Base-by-base conservation (phyloP, 2,888 invertebrate species). In the Osedax fenrisi region DNA sequence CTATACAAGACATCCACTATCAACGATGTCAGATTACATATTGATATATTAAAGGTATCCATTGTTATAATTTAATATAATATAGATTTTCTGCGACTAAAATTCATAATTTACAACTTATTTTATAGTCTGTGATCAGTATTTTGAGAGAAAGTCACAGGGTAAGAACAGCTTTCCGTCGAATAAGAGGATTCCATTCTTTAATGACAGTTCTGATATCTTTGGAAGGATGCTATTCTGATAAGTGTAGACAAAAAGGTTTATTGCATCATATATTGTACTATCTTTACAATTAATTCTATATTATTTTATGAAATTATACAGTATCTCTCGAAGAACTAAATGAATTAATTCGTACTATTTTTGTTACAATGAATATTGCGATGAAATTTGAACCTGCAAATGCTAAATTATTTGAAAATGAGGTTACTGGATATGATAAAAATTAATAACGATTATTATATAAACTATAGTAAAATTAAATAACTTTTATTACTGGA, bases 361-460 rank as follows among this genome's bases (percentile, higher is more conserved):
- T 41, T 5, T 41, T 41, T 41, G 41, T 41, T 41, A 17, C 41
- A 41, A 41, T 41, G 41, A 41, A 41, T 41, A 41, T 95, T 0
- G 95, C 96, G 1, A 97, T 98, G 97, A 88, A 98, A 79, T 98
- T 95, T 83, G 98, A 98, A 85, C 98, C 98, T 1, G 96, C 96
- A 0, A 98, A 98, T 85, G 97, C 97, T 0, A 94, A 94, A 84
- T 94, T 94, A 86, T 98, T 98, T 86, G 90, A 94, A 82, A 91
- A 92, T 78, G 97, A 98, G 88, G 91, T 91, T 80, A 82, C 82
- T n/a, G n/a, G n/a, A n/a, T n/a, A n/a, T n/a, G n/a, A n/a, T n/a
- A n/a, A n/a, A n/a, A n/a, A n/a, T n/a, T n/a, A n/a, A n/a, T n/a
- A n/a, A n/a, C n/a, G n/a, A n/a, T n/a, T n/a, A n/a, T n/a, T n/a